These are phyloP conservation scores for Antrozous pallidus DNA, from an alignment of 2,797 vertebrate species.

Conservation along the genomic window DNA sequence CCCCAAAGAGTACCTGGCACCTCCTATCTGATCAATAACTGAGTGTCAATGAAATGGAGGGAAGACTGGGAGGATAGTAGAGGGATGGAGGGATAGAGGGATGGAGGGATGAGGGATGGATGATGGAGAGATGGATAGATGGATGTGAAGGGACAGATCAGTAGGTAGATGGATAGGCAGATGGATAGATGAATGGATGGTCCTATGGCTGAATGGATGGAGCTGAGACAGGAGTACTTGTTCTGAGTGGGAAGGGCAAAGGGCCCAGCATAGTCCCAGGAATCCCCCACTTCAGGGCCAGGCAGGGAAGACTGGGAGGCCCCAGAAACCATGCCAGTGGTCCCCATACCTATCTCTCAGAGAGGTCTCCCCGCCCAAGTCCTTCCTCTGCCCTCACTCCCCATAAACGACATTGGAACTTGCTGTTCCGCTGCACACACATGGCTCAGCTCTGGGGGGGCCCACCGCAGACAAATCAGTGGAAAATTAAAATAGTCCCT, in stretches of 20 bases:
- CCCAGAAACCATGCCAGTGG: neutral
- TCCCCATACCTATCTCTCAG: neutral
- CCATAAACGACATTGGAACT: neutral
- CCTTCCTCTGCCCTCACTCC: neutral
- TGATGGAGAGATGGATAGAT: accelerated
- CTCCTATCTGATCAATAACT: neutral
- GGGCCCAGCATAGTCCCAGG: neutral
- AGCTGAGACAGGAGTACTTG: neutral
- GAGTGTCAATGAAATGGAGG: neutral
- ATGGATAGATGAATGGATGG: no score
- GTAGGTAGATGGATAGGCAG: accelerated
- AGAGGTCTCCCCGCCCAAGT: neutral
- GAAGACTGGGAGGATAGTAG: neutral
- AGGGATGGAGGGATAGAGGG: accelerated
- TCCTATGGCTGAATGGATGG: accelerated
- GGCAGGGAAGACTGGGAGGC: neutral
- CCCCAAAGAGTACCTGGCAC: no score
- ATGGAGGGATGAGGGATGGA: accelerated
- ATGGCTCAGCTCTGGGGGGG: conserved; percentile 38
- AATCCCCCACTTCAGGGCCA: neutral
- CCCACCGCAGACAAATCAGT: conserved; percentile 72
- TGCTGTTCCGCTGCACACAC: neutral
- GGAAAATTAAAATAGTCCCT: conserved; percentile 75
- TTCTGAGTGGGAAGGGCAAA: neutral
- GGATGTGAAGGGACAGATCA: no score